Base-by-base conservation (phyloP, 2,888 invertebrate species). In the Brachypalpus laphriformis region DNA sequence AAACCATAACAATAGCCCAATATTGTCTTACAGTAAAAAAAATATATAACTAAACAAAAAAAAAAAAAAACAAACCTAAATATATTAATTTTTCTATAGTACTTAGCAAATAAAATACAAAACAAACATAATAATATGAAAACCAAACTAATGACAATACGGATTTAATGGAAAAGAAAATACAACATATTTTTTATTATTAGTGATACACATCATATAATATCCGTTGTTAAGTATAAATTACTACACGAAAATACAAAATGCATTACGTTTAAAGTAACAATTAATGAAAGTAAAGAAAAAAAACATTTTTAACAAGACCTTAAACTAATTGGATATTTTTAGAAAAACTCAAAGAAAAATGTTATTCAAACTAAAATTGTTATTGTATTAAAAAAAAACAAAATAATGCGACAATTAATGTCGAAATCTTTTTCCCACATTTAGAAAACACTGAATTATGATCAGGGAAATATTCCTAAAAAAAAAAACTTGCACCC, bases 71-170 rank as follows among this genome's bases (percentile, higher is more conserved):
- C 3, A 49, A 34, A 14, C 2, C 47, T 22, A 4, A 45, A 57
- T n/a, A 22, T 59, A 61, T 56, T 66, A 66, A 45, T 65, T 82
- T 82, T 74, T 78, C 20, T 74, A 68, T 34, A 51, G 4, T 11
- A 40, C 14, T 37, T 18, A 16, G 37, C 18, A 31, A 56, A 72
- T 14, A 37, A 51, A 20, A 70, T 68, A 8, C 20, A 71, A 57
- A 72, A 70, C 6, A 66, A 77, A 61, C 31, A 68, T 8, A 59
- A 57, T 2, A 18, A 22, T 42, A 45, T 45, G 65, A 42, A 76
- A 83, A 71, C 72, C 77, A 74, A 83, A 83, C 77, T 65, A 87
- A 76, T 78, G 78, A 87, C 80, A 83, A 83, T 83, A 83, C 57
- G 42, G 54, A 74, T 49, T 63, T 74, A 74, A 77, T 45, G 65